Percentiles rank a stretch among this genome's conserved stretches.
These are phyloP conservation scores for Enteromius radiatus DNA, from an alignment of 2,797 vertebrate species.

Conservation along the genomic window DNA sequence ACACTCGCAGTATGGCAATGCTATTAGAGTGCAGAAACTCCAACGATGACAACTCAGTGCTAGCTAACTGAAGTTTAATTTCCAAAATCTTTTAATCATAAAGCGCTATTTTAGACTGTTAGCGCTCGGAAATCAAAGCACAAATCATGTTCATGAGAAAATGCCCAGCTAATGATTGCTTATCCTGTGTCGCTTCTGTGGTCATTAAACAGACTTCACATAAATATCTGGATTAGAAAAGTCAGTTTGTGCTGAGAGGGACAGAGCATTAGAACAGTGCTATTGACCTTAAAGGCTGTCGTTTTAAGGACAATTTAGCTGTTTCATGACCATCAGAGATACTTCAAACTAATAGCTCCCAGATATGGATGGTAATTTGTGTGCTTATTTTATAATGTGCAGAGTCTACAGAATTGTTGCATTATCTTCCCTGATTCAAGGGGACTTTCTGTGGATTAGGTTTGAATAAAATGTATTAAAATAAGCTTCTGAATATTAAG, in stretches of 20 bases:
- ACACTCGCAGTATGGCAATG: conserved; percentile 52
- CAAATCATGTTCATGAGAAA: conserved; percentile 19
- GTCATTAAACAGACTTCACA: not conserved
- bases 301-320: not conserved
- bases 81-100: conserved; percentile 28
- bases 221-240: conserved; percentile 16
- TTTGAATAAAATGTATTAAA: not conserved
- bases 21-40: conserved; percentile 43
- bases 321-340: not conserved
- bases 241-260: not conserved
- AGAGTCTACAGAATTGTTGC: not conserved
- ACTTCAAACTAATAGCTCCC: not conserved
- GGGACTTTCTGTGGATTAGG: not conserved
- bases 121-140: conserved; percentile 25
- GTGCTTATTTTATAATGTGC: not conserved
- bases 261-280: not conserved
- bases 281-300: not conserved
- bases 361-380: not conserved
- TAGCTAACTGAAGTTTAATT: conserved; percentile 40
- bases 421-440: not conserved
- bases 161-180: conserved; percentile 16
- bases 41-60: not conserved
- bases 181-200: conserved; percentile 29
- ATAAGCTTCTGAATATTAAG: not conserved
- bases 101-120: conserved; percentile 7